Base-by-base conservation (phyloP, 2,888 invertebrate species). In the Halictus quadricinctus region DNA sequence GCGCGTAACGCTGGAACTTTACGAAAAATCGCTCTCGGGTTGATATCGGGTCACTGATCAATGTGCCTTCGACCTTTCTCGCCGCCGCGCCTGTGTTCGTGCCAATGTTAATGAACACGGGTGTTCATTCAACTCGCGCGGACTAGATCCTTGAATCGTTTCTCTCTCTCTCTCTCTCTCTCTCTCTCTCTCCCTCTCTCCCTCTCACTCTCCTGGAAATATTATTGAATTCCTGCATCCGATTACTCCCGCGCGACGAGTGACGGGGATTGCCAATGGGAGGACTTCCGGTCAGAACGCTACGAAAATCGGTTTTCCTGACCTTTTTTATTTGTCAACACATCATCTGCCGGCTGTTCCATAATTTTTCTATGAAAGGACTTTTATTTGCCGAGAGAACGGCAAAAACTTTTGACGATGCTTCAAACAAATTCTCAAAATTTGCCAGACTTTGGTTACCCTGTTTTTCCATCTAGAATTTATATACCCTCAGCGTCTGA, bases 1-100 rank as follows among this genome's bases (percentile, higher is more conserved):
- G 75, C 73, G 85, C 82, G 81, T 89, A 72, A 87, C 69, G 76
- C 36, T 58, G 73, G 12, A 80, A 78, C 79, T 76, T 83, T 41
- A 76, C 73, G 80, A 83, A 88, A 88, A 89, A 80, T 48, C 58
- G 46, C 60, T 72, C 60, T 72, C 79, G 78, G 60, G 21, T 13
- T 72, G 83, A 76, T 29, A 29, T 43, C 80, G 76, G 83, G 80
- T 86, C 82, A 80, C 13, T 48, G 84, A 75, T 80, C 82, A 66
- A 89, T 80, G 69, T 25, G 25, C 46, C 48, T 21, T 69, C 29
- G 15, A 46, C 64, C 29, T 79, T 72, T 36, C 29, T 8, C 15
- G 60, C 60, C 25, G 13, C 18, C 8, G 8, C 6, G 29, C 66
- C 8, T 43, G 29, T 12, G 12, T 78, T 25, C 13, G 29, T 15